Evolutionary conservation across 2,888 invertebrate species (phyloP).

Genomic region (Cephus spinipes): DNA sequence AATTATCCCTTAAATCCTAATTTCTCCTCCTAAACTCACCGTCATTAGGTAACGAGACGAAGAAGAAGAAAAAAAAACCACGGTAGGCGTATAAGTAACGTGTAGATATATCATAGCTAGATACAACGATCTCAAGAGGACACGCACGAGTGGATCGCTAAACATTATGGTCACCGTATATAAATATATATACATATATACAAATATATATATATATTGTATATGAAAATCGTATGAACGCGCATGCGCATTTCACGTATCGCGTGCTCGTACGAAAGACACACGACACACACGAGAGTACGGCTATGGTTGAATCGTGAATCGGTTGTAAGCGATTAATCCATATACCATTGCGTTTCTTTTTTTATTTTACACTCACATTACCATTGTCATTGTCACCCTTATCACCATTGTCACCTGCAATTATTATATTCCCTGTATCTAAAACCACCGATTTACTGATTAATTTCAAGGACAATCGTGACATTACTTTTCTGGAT

Average conservation of each 20-base stretch:
- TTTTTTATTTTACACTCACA: slow-evolving; percentile 10
- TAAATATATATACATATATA: slow-evolving; percentile 17
- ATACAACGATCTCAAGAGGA: slow-evolving; percentile 62
- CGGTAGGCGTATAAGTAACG: slow-evolving; percentile 57
- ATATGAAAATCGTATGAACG: slow-evolving; percentile 16
- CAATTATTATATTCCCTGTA: slow-evolving; percentile 7
- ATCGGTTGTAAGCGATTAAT: slow-evolving; percentile 41
- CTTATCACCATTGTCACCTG: slow-evolving; percentile 8
- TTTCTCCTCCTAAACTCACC: neutral
- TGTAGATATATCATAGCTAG: slow-evolving; percentile 66
- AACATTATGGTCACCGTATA: slow-evolving; percentile 35
- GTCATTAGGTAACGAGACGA: slow-evolving; percentile 8
- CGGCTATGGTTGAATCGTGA: slow-evolving; percentile 64
- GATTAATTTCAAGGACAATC: neutral
- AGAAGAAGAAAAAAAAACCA: slow-evolving; percentile 10
- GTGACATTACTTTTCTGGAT: neutral
- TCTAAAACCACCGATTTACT: neutral
- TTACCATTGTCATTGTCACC: neutral
- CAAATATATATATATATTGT: slow-evolving; percentile 26
- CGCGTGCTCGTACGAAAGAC: slow-evolving; percentile 14
- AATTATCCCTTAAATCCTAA: neutral
- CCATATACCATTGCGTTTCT: slow-evolving; percentile 10
- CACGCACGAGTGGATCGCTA: slow-evolving; percentile 54
- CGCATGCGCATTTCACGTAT: slow-evolving; percentile 30
- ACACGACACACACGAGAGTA: slow-evolving; percentile 21